Conservation (phyloP, 2,113 vertebrate species). For the Ailuropoda melanoleuca region DNA sequence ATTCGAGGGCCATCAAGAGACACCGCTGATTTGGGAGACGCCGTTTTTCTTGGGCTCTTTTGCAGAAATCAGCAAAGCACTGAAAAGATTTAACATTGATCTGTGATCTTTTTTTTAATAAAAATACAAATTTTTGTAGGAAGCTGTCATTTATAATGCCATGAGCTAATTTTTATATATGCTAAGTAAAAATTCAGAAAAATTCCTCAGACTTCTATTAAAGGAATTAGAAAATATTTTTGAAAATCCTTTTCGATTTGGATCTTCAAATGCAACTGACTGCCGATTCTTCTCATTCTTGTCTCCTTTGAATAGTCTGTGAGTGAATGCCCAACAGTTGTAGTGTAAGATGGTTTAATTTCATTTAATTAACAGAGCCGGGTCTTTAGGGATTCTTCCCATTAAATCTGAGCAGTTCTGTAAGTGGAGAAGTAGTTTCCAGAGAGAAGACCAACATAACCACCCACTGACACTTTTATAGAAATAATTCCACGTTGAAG, state of each 20-base stretch:
- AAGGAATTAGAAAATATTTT: background rate
- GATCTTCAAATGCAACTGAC: background rate
- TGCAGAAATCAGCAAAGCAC: background rate
- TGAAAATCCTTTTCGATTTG: background rate
- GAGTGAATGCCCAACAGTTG: background rate
- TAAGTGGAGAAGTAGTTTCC: conserved; percentile 12
- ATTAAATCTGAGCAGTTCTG: background rate
- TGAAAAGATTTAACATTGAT: background rate
- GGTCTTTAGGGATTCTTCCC: conserved; percentile 56
- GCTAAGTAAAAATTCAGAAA: background rate
- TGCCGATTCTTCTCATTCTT: background rate
- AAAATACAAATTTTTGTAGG: background rate
- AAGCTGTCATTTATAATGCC: background rate
- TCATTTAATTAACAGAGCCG: conserved; percentile 69
- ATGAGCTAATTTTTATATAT: background rate
- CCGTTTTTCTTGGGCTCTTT: background rate
- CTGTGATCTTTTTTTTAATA: background rate
- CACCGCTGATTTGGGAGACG: background rate
- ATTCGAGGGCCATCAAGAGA: background rate
- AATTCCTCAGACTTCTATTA: background rate
- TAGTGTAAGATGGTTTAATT: background rate
- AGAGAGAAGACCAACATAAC: conserved; percentile 39
- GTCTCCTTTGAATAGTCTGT: background rate
- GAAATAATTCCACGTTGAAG: background rate
- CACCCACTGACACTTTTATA: conserved; percentile 10